Evolutionary conservation across 1,140 invertebrate genomes (phyloP).

Genomic region (Plodia interpunctella): DNA sequence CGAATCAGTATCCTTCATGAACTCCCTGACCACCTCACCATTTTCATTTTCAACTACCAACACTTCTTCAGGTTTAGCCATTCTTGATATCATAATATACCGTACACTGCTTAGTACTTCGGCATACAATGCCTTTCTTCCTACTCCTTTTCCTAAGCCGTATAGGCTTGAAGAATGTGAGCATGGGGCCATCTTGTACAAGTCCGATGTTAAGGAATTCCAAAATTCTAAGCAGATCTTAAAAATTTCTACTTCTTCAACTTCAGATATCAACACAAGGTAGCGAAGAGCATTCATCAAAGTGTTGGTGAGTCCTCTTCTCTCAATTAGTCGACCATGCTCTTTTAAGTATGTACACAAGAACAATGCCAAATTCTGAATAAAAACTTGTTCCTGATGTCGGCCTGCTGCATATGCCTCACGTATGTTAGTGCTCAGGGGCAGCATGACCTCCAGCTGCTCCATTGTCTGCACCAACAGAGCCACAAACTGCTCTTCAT

Average conservation of each 20-base stretch:
- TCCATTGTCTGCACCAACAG: slow-evolving; percentile 94
- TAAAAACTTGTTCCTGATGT: slow-evolving; percentile 99
- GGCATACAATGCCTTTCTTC: slow-evolving; percentile 83
- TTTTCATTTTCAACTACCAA: slow-evolving; percentile 99
- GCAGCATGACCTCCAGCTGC: slow-evolving; percentile 94
- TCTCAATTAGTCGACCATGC: slow-evolving; percentile 93
- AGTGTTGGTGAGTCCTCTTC: slow-evolving; percentile 83
- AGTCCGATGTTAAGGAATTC: slow-evolving; percentile 93
- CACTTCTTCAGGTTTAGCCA: slow-evolving; percentile 99
- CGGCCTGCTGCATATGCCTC: slow-evolving; percentile 94
- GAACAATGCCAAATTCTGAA: slow-evolving; percentile 98
- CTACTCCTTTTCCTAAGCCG: slow-evolving; percentile 60
- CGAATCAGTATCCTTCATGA: slow-evolving; percentile 99
- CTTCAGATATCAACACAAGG: slow-evolving; percentile 97
- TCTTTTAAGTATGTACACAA: slow-evolving; percentile 98
- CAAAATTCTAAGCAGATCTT: slow-evolving; percentile 99
- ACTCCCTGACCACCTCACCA: slow-evolving; percentile 99
- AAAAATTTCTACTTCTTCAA: slow-evolving; percentile 99
- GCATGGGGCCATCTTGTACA: slow-evolving; percentile 89
- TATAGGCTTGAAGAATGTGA: slow-evolving; percentile 66
- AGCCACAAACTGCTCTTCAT: slow-evolving; percentile 94
- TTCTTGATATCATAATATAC: slow-evolving; percentile 99
- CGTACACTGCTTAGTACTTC: slow-evolving; percentile 93
- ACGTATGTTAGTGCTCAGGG: slow-evolving; percentile 92
- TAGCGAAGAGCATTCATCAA: slow-evolving; percentile 93